These are phyloP conservation scores for Gobio gobio DNA, from an alignment of 2,113 vertebrate species.

Conservation along the genomic window DNA sequence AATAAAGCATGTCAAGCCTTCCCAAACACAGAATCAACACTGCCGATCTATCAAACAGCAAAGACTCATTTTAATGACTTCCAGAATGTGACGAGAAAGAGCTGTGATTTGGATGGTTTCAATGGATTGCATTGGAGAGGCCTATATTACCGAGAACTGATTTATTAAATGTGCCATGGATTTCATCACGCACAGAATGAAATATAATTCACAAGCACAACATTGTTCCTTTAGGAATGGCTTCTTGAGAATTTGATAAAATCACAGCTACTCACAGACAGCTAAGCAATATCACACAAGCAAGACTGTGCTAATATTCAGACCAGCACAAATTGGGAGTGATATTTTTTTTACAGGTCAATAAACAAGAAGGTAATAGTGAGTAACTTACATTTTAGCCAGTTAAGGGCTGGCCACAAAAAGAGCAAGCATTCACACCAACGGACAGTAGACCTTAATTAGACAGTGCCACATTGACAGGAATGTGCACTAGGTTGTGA, in stretches of 20 bases:
- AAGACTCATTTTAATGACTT: not conserved
- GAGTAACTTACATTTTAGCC: not conserved
- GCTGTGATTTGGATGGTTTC: not conserved
- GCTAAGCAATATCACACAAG: not conserved
- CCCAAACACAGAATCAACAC: not conserved
- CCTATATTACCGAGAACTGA: not conserved
- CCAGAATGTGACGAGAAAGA: not conserved
- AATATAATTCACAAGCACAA: not conserved
- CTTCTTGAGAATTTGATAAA: not conserved
- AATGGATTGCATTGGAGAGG: not conserved
- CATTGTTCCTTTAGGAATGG: not conserved
- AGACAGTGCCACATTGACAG: not conserved
- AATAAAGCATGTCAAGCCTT: constrained; percentile 34
- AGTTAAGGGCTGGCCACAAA: not conserved
- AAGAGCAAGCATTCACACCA: not conserved
- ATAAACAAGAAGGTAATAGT: not conserved
- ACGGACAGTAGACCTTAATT: not conserved
- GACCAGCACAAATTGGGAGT: not conserved
- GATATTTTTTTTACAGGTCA: not conserved
- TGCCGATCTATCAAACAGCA: not conserved
- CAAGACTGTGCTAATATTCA: not conserved
- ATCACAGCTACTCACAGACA: not conserved
- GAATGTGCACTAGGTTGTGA: not conserved
- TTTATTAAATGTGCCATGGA: constrained; percentile 16
- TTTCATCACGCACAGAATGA: not conserved